phyloP scores from a whole-genome alignment of 1,140 invertebrate species.

The Coenobita brevimanus region DNA sequence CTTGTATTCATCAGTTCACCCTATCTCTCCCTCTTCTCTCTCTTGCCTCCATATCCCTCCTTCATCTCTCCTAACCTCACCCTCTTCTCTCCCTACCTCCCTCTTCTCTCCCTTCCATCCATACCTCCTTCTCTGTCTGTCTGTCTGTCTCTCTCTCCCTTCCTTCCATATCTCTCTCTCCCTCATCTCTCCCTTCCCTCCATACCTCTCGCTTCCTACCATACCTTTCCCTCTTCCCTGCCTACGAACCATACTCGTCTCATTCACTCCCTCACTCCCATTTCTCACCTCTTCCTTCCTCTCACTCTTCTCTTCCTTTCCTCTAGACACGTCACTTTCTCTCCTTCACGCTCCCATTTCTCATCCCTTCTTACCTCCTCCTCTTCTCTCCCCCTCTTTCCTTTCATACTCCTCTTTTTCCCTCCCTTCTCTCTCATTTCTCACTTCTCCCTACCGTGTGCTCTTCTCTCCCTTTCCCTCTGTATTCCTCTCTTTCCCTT shows the following conservation, averaged over 20 bases:
- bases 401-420: not conserved
- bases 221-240: not conserved
- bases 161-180: not conserved
- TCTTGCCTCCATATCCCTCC: not conserved
- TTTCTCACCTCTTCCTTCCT: not conserved
- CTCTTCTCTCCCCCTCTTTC: not conserved
- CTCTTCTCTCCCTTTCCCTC: not conserved
- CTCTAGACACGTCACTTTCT: not conserved
- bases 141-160: not conserved
- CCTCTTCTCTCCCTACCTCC: conserved; percentile 1
- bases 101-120: not conserved
- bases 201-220: not conserved
- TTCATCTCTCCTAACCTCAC: not conserved
- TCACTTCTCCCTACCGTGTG: not conserved
- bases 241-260: not conserved
- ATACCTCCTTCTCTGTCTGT: not conserved
- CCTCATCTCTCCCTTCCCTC: not conserved
- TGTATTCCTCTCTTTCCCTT: too few relatives aligned
- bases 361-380: not conserved
- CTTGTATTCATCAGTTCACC: not conserved
- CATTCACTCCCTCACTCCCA: not conserved
- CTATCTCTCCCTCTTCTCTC: too few relatives aligned
- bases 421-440: not conserved
- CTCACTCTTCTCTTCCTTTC: not conserved
- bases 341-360: too few relatives aligned